These are phyloP conservation scores for Pterophyllum scalare DNA, from an alignment of 2,113 vertebrate genomes.

Conservation along the genomic window DNA sequence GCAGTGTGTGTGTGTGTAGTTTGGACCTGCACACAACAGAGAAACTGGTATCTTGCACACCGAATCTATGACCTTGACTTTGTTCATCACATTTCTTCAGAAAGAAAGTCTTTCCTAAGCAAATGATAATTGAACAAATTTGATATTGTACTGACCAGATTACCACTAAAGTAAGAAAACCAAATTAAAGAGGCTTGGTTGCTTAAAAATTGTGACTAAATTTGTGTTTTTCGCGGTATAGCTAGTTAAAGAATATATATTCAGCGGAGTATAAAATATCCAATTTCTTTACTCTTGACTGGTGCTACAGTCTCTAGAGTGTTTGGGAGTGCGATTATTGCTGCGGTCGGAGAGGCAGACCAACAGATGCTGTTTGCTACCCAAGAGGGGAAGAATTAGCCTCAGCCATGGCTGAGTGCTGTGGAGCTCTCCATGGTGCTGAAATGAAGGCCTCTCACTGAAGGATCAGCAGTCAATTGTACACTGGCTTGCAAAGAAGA, in stretches of 20 bases:
- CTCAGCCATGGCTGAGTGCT: background rate
- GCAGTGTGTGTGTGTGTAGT: background rate
- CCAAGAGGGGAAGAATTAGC: constrained; percentile 24
- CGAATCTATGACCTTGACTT: background rate
- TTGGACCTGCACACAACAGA: background rate
- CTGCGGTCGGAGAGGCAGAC: constrained; percentile 14
- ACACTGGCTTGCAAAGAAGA: background rate
- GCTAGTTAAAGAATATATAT: background rate
- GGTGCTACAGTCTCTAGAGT: background rate
- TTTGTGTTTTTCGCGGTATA: background rate
- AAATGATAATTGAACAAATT: background rate
- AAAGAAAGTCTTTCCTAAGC: background rate
- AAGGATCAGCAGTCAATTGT: background rate
- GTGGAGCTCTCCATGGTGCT: constrained; percentile 69
- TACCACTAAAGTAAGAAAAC: background rate
- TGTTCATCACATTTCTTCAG: background rate
- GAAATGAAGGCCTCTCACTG: constrained; percentile 40
- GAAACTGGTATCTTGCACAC: background rate
- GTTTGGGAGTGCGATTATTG: constrained; percentile 32
- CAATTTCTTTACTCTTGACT: background rate
- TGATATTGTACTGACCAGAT: background rate
- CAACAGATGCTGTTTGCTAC: constrained; percentile 43
- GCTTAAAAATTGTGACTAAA: background rate
- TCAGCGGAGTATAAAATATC: background rate
- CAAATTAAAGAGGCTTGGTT: background rate